Evolutionary conservation across 2,113 vertebrate genomes (phyloP), one percentile per base, ranked within the genome.

Genomic region (Engystomops pustulosus): DNA sequence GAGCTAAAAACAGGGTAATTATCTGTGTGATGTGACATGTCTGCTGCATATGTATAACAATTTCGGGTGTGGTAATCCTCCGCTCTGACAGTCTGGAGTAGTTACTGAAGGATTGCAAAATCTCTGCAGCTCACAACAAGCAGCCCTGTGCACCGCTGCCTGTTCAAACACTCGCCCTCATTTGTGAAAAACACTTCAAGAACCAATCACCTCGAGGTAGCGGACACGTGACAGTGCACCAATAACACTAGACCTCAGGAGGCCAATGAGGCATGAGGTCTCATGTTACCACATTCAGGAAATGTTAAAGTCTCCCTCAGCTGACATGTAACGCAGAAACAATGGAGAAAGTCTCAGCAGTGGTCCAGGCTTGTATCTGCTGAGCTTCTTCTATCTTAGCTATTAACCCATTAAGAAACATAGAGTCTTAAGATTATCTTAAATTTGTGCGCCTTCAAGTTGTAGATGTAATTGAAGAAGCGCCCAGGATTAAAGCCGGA

Each of bases 301-400:
- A 72, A 44, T 72, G 69, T 72, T 14, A 14, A 45, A 44, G 36
- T 2, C 68, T 70, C 65, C 4, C 67, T n/a, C 68, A 70, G 68
- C 68, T 15, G n/a, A 15, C 3, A 2, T 15, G n/a, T 27, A 23
- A 12, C 18, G 14, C 32, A 68, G 32, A 18, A 9, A 23, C 55
- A 25, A 15, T 67, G 62, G 3, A 36, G 14, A 34, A 20, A 25
- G 38, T 47, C 72, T 55, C 32, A 14, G 74, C 18, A 15, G 25
- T 27, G 14, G 1, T n/a, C 17, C 27, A 53, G n/a, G n/a, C 72
- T 53, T 55, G 25, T 32, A 25, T 1, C 30, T 34, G 7, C 17
- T n/a, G 34, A 69, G 12, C 25, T 27, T 53, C 25, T 58, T 4
- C 20, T 53, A 53, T 20, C 55, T 25, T 11, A 60, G 36, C 68